Base-by-base conservation (phyloP, 2,888 invertebrate species). In the Dromius quadrimaculatus region DNA sequence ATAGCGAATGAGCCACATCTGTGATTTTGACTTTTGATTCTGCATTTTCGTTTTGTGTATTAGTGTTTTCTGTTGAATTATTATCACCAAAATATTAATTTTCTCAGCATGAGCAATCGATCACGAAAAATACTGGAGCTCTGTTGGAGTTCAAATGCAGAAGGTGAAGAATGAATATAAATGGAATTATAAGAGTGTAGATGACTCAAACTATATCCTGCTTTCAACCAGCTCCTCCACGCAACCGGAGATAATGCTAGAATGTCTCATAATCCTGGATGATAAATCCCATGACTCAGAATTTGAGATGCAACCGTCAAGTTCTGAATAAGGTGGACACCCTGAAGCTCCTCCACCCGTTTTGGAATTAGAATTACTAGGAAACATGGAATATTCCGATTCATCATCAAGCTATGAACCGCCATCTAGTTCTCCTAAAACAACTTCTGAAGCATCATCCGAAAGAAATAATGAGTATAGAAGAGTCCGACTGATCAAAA, bases 351-450 rank as follows among this genome's bases (percentile, higher is more conserved):
- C 9, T 41, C 17, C 43, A 15, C 43, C 43, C 3, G 43, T 41
- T 41, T 41, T 9, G 9, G 13, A 9, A 11, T 3, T 5, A 28
- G 4, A 3, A 15, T 3, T 41, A 15, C 43, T 41, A 15, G 59
- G 23, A 23, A 28, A 57, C 15, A n/a, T 57, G 15, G 59, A 57
- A 6, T 57, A 57, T 23, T 57, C 23, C 23, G 23, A 28, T 57
- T 57, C 59, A 57, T 57, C 59, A 3, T 22, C 23, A 28, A 19
- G 23, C 32, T 57, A 57, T 57, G 59, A 57, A 32, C 62, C 62
- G 2, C 17, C 62, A 38, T 62, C 62, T 9, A 13, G 15, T 62
- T 32, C 32, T 6, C n/a, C 32, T 9, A 11, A 32, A 62, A 22
- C 59, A 9, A 9, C 8, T 22, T n/a, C 19, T 23, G 32, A 22